Evolutionary conservation across 2,113 vertebrate species (phyloP).

Genomic region (Struthio camelus): DNA sequence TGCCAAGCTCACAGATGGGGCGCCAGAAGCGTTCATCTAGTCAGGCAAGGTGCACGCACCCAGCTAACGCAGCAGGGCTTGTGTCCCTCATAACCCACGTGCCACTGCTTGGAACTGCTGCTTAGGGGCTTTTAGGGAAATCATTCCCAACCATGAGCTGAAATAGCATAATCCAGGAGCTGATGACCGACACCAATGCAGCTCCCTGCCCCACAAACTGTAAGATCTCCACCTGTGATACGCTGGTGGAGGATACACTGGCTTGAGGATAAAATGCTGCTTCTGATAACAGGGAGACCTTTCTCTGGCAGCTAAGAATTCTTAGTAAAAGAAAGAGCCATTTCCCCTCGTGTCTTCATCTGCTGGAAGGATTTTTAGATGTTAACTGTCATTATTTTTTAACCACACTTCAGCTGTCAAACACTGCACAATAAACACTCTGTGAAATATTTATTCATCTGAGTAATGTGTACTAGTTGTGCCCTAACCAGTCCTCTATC

Average conservation of each 20-base stretch:
- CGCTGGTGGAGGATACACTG: neutral
- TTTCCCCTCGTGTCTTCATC: neutral
- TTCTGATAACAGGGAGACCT: neutral
- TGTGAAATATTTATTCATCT: too few relatives aligned
- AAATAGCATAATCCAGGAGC: neutral
- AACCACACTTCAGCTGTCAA: neutral
- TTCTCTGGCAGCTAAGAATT: neutral
- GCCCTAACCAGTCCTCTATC: neutral
- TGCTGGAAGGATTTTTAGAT: neutral
- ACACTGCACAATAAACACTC: neutral
- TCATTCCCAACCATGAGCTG: neutral
- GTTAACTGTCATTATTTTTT: neutral
- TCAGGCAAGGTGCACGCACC: rapidly evolving
- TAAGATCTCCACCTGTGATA: rapidly evolving
- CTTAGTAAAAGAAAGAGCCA: neutral
- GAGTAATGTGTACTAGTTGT: neutral
- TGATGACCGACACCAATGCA: too few relatives aligned
- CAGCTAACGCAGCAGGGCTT: neutral
- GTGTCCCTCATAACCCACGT: neutral
- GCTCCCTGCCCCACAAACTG: neutral
- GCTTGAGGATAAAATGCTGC: neutral
- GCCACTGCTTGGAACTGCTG: neutral
- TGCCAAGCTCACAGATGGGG: neutral
- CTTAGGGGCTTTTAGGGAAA: neutral
- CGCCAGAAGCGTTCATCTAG: neutral